Base-by-base conservation (phyloP, 2,797 vertebrate genomes). In the Microtus californicus region DNA sequence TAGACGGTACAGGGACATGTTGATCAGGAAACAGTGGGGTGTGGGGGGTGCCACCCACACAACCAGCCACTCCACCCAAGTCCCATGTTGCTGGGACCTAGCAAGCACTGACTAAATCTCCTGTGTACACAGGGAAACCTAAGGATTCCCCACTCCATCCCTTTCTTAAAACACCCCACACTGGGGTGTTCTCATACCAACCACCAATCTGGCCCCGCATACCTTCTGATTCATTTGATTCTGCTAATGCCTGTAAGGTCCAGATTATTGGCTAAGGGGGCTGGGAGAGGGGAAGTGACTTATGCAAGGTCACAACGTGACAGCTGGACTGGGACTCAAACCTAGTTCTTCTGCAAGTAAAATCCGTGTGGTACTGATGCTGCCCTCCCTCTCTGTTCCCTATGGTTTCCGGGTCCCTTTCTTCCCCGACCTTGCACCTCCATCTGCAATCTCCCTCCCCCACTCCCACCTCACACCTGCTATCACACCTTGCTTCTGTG, bases 231-330 rank as follows among this genome's bases (percentile, higher is more conserved):
- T 96, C 86, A 29, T 71, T 71, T 77, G 81, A 76, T 65, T 88
- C 67, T 91, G 93, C 76, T 71, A 88, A 83, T n/a, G 79, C 48
- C 96, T 96, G 6, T 71, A 69, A 93, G 34, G 74, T 83, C 93
- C 23, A 74, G 63, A 87, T 94, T 88, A 93, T n/a, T 90, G 87
- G 82, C 56, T 29, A 43, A 77, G 54, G 40, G 91, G 54, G 37
- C 80, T 94, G 93, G 89, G 78, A 95, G 85, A 87, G 65, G 14
- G 90, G 40, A 93, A 59, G 76, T 69, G 81, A 95, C 73, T 93
- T 67, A 74, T 15, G 15, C 67, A 96, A 95, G 29, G 79, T 94
- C 94, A 97, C 94, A 88, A 21, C 91, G 93, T 92, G 94, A 88
- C n/a, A 74, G 69, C 78, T 96, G 90, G 74, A 40, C 59, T 51